A percentile compares a stretch with the other conserved stretches of the same genome.
Evolutionary conservation across 2,888 invertebrate genomes (phyloP).

Genomic region (Drosophila neonasuta): DNA sequence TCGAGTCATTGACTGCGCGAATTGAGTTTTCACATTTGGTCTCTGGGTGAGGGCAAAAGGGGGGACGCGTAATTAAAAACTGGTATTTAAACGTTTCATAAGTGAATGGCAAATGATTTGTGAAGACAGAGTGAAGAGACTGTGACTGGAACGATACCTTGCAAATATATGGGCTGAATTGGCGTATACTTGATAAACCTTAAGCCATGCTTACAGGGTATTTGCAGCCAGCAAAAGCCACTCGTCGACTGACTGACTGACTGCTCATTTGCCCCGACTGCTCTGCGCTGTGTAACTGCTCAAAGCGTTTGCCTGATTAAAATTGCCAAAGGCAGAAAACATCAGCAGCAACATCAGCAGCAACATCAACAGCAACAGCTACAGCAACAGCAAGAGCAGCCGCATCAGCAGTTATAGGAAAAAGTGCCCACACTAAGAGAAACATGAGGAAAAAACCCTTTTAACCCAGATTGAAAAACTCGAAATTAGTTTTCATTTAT

Average conservation of each 20-base stretch:
- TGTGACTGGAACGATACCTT: constrained; percentile 1
- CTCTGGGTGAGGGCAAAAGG: not conserved
- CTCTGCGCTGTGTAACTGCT: constrained; percentile 17
- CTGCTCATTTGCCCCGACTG: constrained; percentile 22
- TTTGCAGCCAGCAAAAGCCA: constrained; percentile 19
- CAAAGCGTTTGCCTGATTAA: constrained; percentile 71
- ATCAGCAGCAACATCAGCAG: constrained; percentile 19
- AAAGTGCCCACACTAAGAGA: constrained; percentile 24
- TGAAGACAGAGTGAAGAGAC: constrained; percentile 40
- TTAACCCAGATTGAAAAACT: constrained; percentile 78
- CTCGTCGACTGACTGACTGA: constrained; percentile 25
- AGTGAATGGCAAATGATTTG: constrained; percentile 72
- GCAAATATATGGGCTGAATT: not conserved
- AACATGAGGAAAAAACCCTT: constrained; percentile 51
- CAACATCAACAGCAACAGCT: not conserved
- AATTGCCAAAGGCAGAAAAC: constrained; percentile 59
- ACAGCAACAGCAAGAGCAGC: constrained; percentile 6
- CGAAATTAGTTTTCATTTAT: constrained; percentile 78
- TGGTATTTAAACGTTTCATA: constrained; percentile 67
- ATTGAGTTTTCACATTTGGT: constrained; percentile 27
- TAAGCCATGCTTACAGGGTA: constrained; percentile 4
- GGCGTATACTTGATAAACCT: constrained; percentile 3
- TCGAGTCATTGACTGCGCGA: constrained; percentile 52
- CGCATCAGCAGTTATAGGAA: constrained; percentile 10
- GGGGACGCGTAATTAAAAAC: constrained; percentile 63